Evolutionary conservation across 2,113 vertebrate genomes (phyloP).

Genomic region (Crypturellus undulatus): DNA sequence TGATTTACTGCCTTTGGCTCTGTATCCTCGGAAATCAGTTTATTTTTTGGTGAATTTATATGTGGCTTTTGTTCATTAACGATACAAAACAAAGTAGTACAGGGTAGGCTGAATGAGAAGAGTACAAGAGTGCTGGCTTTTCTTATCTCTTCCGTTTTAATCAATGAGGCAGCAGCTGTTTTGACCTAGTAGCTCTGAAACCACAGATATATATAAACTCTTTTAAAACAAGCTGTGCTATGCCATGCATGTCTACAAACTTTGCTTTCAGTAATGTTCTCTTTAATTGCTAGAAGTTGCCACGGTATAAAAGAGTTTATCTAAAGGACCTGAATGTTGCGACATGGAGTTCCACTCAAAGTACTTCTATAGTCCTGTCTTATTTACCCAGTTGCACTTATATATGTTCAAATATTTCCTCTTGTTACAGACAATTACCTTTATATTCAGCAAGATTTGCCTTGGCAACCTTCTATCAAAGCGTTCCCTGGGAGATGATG

Average conservation of each 20-base stretch:
- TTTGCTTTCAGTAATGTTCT: not conserved
- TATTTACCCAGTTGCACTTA: not conserved
- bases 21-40: not conserved
- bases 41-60: slow-evolving; percentile 10
- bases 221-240: not conserved
- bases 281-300: not conserved
- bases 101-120: not conserved
- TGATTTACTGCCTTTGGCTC: slow-evolving; percentile 21
- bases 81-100: not conserved
- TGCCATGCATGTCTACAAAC: not conserved
- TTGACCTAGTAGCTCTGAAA: not conserved
- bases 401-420: not conserved
- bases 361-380: slow-evolving; percentile 9
- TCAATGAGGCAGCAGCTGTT: not conserved
- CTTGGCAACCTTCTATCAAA: slow-evolving; percentile 14
- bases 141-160: slow-evolving; percentile 15
- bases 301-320: not conserved
- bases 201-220: not conserved
- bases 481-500: not conserved
- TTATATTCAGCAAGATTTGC: not conserved
- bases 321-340: not conserved
- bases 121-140: not conserved
- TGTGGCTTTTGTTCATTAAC: slow-evolving; percentile 40
- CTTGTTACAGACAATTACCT: not conserved
- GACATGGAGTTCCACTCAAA: not conserved